Conservation (phyloP, 2,888 invertebrate species). For the Strigamia maritima region DNA sequence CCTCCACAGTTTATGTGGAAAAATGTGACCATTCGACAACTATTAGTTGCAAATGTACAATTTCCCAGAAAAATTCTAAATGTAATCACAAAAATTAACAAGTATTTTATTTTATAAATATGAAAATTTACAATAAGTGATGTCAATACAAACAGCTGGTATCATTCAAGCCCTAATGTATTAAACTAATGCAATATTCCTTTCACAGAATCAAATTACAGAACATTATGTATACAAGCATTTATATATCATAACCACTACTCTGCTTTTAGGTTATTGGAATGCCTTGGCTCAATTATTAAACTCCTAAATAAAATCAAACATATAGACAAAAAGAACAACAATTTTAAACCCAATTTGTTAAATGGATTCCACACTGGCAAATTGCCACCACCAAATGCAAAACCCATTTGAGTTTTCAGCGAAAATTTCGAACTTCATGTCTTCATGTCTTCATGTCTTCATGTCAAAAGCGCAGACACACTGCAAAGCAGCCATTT, state of each 20-base stretch:
- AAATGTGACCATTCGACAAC: background rate
- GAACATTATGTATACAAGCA: background rate
- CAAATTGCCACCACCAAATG: background rate
- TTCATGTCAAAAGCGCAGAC: conserved; percentile 1
- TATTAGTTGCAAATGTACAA: no score
- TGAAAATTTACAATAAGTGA: no score
- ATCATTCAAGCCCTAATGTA: background rate
- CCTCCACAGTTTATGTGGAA: background rate
- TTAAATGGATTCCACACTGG: background rate
- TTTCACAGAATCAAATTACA: background rate
- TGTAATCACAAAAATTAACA: background rate
- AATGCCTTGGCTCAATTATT: background rate
- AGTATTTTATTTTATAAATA: background rate
- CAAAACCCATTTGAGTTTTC: background rate
- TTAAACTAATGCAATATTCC: background rate
- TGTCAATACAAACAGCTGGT: no score
- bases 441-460: background rate
- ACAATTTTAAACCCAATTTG: background rate
- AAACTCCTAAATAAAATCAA: background rate
- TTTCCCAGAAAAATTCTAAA: background rate
- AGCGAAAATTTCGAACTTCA: background rate
- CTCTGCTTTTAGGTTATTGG: background rate
- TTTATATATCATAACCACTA: background rate
- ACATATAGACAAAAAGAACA: background rate
- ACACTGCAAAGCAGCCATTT: conserved; percentile 7